phyloP scores from a whole-genome alignment of 2,797 vertebrate genomes.

The Myoxocephalus aenaeus region DNA sequence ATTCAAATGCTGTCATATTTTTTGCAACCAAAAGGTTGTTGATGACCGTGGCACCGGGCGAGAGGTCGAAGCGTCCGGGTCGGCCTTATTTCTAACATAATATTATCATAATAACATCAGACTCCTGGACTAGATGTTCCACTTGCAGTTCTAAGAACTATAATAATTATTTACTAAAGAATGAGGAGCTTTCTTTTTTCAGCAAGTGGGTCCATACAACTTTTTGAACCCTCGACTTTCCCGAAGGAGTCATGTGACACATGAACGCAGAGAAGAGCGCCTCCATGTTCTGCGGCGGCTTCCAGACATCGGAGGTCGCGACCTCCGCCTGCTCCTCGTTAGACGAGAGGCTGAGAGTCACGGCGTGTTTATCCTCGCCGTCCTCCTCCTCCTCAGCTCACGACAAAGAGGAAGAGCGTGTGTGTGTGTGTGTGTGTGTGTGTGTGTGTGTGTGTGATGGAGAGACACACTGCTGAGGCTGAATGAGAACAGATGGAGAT shows the following conservation, averaged over 20 bases:
- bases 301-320: slow-evolving; percentile 57
- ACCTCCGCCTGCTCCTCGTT: slow-evolving; percentile 68
- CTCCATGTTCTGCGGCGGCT: slow-evolving; percentile 45
- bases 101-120: neutral
- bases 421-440: slow-evolving; percentile 37
- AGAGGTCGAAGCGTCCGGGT: neutral
- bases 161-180: neutral
- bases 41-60: too few relatives aligned
- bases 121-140: neutral
- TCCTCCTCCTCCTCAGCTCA: slow-evolving; percentile 38
- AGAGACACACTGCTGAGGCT: slow-evolving; percentile 75
- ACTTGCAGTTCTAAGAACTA: neutral
- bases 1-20: too few relatives aligned
- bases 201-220: slow-evolving; percentile 18
- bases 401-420: slow-evolving; percentile 58
- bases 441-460: slow-evolving; percentile 53
- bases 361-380: slow-evolving; percentile 57
- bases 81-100: too few relatives aligned
- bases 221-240: slow-evolving; percentile 15
- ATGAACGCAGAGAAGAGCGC: too few relatives aligned
- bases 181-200: slow-evolving; percentile 18
- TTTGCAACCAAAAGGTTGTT: too few relatives aligned
- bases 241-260: too few relatives aligned
- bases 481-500: slow-evolving; percentile 90
- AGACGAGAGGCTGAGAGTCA: slow-evolving; percentile 4